Conservation (phyloP, 2,888 invertebrate species). For the Eupithecia tripunctaria region DNA sequence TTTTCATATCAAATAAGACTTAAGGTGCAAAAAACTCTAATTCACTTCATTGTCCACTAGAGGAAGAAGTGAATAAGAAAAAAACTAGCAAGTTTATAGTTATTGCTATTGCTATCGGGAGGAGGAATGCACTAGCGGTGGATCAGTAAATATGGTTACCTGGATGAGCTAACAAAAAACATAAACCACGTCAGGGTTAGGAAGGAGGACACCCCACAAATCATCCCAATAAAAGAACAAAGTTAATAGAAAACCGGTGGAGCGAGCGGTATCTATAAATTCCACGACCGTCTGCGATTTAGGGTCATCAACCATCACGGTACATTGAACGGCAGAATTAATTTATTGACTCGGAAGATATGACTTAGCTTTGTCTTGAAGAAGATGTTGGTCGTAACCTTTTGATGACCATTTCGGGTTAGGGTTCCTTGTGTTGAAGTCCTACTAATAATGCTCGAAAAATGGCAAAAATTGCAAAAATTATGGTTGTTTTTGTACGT, state of each 20-base stretch:
- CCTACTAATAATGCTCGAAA: background rate
- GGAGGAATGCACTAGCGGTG: too few relatives aligned
- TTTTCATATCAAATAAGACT: too few relatives aligned
- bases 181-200: background rate
- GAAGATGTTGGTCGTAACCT: slow-evolving; percentile 23
- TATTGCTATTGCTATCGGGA: too few relatives aligned
- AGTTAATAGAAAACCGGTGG: slow-evolving; percentile 50
- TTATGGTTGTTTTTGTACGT: background rate
- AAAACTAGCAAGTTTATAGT: too few relatives aligned
- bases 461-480: background rate
- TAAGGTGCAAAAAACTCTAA: too few relatives aligned
- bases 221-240: slow-evolving; percentile 38
- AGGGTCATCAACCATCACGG: slow-evolving; percentile 58
- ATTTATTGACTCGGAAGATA: slow-evolving; percentile 59
- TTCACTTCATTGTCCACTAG: too few relatives aligned
- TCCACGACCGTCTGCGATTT: slow-evolving; percentile 56
- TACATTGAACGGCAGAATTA: slow-evolving; percentile 60
- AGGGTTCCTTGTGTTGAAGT: background rate
- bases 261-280: slow-evolving; percentile 52
- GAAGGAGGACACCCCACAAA: background rate
- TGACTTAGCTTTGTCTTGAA: slow-evolving; percentile 47
- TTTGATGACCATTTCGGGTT: background rate
- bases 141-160: background rate
- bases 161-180: background rate
- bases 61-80: too few relatives aligned